These are phyloP conservation scores for Pluvianellus socialis DNA, from an alignment of 2,113 vertebrate species.

Conservation along the genomic window DNA sequence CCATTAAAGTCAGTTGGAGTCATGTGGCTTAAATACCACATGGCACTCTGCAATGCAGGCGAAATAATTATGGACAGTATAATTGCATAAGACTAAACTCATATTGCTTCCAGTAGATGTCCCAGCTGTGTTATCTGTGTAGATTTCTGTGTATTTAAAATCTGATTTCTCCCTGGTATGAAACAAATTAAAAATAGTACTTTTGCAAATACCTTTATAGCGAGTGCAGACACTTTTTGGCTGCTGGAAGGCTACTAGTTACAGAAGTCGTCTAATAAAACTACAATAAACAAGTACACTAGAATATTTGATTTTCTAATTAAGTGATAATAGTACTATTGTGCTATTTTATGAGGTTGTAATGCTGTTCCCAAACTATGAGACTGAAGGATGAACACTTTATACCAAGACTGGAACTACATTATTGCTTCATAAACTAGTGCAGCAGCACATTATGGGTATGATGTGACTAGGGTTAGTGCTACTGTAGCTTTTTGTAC, in stretches of 20 bases:
- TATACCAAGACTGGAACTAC: background rate
- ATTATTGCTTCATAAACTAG: background rate
- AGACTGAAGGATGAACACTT: background rate
- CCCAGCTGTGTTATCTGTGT: background rate
- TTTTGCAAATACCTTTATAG: background rate
- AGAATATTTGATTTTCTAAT: conserved; percentile 22
- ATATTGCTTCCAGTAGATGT: background rate
- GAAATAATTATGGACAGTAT: background rate
- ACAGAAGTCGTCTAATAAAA: background rate
- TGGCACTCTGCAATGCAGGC: background rate
- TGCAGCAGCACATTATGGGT: background rate
- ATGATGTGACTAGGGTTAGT: background rate
- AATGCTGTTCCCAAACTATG: background rate
- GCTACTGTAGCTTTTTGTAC: background rate
- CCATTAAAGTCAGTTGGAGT: background rate
- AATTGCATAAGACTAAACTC: background rate
- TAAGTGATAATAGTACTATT: background rate
- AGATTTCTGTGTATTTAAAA: background rate
- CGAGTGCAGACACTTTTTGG: background rate
- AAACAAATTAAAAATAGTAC: background rate
- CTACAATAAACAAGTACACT: background rate
- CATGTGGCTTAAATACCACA: background rate
- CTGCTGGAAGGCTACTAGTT: background rate
- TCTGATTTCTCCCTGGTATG: background rate
- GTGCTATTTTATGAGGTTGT: conserved; percentile 9